phyloP scores from a whole-genome alignment of 2,888 invertebrate species.

The Alloscopus bannaensis region DNA sequence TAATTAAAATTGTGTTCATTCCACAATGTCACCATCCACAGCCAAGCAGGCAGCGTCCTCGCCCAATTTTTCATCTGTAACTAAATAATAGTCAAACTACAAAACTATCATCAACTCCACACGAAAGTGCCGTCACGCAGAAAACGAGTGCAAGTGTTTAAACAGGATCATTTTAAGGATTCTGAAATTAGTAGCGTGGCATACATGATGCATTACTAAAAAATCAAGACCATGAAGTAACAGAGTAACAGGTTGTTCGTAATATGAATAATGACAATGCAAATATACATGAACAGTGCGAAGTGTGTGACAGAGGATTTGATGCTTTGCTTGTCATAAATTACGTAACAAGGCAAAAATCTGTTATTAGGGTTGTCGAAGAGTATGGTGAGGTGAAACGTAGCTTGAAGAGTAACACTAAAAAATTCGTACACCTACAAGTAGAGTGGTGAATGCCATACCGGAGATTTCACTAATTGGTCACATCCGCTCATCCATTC shows the following conservation, averaged over 20 bases:
- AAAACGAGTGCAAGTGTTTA: slow-evolving; percentile 5
- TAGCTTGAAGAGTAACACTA: not conserved
- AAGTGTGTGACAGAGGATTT: no score
- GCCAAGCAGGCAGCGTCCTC: no score
- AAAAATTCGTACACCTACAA: no score
- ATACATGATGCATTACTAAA: slow-evolving; percentile 27
- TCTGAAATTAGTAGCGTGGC: slow-evolving; percentile 6
- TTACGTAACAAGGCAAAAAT: slow-evolving; percentile 29
- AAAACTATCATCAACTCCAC: not conserved
- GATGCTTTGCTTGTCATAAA: slow-evolving; percentile 10
- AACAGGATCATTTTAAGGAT: slow-evolving; percentile 4
- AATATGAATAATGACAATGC: not conserved
- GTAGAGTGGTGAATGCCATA: no score
- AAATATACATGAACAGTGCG: no score
- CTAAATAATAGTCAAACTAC: not conserved
- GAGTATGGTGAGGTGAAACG: slow-evolving; percentile 5
- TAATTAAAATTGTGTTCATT: no score
- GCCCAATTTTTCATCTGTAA: no score
- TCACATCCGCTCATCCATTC: slow-evolving; percentile 28
- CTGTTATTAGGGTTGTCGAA: slow-evolving; percentile 17
- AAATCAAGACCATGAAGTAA: slow-evolving; percentile 33
- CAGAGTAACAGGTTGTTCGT: not conserved
- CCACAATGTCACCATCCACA: no score
- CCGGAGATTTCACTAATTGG: slow-evolving; percentile 10
- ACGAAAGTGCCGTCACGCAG: slow-evolving; percentile 20